Conservation (phyloP, 2,113 vertebrate genomes). For the Callipepla squamata region DNA sequence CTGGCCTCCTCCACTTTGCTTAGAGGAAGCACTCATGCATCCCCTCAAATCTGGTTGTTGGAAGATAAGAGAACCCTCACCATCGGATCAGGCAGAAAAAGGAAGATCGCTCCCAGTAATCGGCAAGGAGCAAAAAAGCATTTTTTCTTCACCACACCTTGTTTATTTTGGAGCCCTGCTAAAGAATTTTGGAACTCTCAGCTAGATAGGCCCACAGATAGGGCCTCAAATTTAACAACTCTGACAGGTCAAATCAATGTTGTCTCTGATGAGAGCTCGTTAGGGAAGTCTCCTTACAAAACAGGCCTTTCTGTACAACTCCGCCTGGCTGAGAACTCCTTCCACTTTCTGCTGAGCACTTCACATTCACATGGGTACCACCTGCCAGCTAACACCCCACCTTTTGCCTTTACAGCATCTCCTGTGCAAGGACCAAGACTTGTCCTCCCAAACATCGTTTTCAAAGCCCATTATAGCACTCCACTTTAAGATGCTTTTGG, state of each 20-base stretch:
- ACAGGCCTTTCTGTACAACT: background rate
- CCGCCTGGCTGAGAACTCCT: background rate
- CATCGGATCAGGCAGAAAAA: background rate
- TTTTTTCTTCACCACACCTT: slow-evolving; percentile 1
- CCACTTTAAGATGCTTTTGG: background rate
- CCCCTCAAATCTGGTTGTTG: background rate
- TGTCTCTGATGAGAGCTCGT: background rate
- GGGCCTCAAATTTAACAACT: background rate
- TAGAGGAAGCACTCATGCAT: background rate
- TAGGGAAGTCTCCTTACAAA: slow-evolving; percentile 4
- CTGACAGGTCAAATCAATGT: slow-evolving; percentile 1
- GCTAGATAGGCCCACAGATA: background rate
- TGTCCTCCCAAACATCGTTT: background rate
- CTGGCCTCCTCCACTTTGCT: background rate
- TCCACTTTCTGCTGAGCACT: background rate
- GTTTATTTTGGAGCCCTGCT: slow-evolving; percentile 27
- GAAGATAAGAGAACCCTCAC: background rate
- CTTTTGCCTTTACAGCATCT: background rate
- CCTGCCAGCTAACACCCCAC: background rate
- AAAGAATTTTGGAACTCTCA: background rate
- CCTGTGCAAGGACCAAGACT: background rate
- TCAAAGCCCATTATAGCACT: background rate
- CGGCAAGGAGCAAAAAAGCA: background rate
- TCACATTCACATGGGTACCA: background rate
- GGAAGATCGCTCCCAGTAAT: slow-evolving; percentile 5